Evolutionary conservation across 2,113 vertebrate species (phyloP).

Genomic region (Scalopus aquaticus): DNA sequence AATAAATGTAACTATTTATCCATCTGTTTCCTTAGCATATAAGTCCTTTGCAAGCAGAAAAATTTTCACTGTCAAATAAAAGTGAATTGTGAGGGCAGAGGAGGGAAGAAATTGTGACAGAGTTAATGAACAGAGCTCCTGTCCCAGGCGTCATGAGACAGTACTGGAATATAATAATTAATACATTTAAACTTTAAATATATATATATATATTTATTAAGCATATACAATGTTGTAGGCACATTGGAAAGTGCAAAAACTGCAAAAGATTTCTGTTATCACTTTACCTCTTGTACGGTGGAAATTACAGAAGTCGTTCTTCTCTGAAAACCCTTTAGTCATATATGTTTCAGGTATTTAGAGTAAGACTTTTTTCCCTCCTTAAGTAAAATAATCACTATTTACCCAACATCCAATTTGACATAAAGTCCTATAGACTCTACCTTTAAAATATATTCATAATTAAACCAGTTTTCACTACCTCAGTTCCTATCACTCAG

Average conservation of each 20-base stretch:
- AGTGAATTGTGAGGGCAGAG: neutral
- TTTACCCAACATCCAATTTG: neutral
- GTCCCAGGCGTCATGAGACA: neutral
- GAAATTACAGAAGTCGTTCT: neutral
- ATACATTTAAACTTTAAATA: neutral
- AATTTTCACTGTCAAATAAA: neutral
- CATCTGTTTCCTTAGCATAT: neutral
- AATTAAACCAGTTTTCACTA: neutral
- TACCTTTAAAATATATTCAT: constrained; percentile 5
- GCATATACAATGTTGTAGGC: neutral
- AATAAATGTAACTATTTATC: neutral
- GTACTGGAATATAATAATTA: neutral
- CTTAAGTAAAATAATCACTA: neutral
- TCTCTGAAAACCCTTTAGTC: neutral
- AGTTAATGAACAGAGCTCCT: neutral
- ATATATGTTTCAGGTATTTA: neutral
- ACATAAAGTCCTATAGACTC: neutral
- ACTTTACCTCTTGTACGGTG: neutral
- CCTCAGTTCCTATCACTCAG: neutral
- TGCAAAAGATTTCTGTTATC: neutral
- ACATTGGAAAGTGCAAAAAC: neutral
- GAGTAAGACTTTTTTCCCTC: neutral
- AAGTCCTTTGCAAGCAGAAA: neutral
- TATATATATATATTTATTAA: neutral
- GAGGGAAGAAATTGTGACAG: neutral